Evolutionary conservation across 2,888 invertebrate species (phyloP).

Genomic region (Crioceris asparagi): DNA sequence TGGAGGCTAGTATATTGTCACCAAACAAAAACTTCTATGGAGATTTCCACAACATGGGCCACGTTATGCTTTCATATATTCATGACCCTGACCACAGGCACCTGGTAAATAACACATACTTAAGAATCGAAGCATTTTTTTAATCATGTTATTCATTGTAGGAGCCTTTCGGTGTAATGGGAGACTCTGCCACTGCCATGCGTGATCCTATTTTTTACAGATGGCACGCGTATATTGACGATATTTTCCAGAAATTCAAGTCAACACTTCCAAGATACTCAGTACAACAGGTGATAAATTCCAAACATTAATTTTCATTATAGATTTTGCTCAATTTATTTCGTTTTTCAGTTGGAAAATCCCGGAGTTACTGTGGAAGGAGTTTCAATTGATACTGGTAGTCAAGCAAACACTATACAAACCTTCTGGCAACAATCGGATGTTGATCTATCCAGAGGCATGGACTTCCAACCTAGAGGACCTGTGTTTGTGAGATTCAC

Average conservation of each 20-base stretch:
- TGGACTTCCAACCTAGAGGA: constrained; percentile 74
- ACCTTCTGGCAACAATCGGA: constrained; percentile 76
- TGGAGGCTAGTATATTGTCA: constrained; percentile 62
- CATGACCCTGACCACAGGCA: constrained; percentile 75
- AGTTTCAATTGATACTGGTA: constrained; percentile 44
- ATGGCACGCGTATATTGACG: constrained; percentile 73
- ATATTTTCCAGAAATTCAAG: constrained; percentile 68
- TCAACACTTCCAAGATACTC: constrained; percentile 56
- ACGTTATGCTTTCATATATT: constrained; percentile 61
- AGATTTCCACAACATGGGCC: constrained; percentile 74
- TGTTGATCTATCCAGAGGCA: constrained; percentile 65
- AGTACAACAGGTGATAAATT: constrained; percentile 41
- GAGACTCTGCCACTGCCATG: constrained; percentile 76
- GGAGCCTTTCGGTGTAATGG: constrained; percentile 78
- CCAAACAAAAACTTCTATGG: constrained; percentile 63
- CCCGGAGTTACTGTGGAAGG: constrained; percentile 51
- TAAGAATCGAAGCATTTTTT: too few relatives aligned
- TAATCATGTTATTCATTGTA: too few relatives aligned
- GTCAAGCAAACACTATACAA: constrained; percentile 42
- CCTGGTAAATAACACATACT: constrained; percentile 41
- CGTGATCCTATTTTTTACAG: constrained; percentile 79
- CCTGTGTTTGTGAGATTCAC: constrained; percentile 51
- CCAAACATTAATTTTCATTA: neutral
- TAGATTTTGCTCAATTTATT: too few relatives aligned
- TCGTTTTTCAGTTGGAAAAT: constrained; percentile 53